Evolutionary conservation across 2,113 vertebrate species (phyloP).

Genomic region (Paradoxurus hermaphroditus): DNA sequence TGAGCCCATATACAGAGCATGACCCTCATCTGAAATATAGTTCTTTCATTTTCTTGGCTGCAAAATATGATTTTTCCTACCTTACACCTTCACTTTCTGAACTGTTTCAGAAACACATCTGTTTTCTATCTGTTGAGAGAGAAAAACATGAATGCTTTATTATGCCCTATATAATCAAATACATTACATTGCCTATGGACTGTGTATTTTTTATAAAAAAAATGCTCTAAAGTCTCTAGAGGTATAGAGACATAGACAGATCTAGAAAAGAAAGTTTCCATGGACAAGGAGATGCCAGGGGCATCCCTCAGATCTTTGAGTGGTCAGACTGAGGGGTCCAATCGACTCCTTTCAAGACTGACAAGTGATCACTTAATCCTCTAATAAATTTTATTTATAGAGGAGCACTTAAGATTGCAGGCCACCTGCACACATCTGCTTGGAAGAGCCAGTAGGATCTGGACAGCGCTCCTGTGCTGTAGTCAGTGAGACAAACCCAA

Average conservation of each 20-base stretch:
- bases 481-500: neutral
- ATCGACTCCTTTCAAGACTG: slow-evolving; percentile 14
- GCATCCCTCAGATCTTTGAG: slow-evolving; percentile 18
- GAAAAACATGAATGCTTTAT: slow-evolving; percentile 58
- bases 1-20: neutral
- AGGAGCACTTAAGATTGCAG: neutral
- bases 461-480: neutral
- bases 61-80: slow-evolving; percentile 70
- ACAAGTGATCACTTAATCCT: slow-evolving; percentile 64
- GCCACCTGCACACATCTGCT: slow-evolving; percentile 54
- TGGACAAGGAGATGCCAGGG: neutral
- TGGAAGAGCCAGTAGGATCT: neutral
- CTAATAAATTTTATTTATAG: slow-evolving; percentile 71
- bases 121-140: slow-evolving; percentile 66
- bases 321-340: neutral
- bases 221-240: slow-evolving; percentile 18
- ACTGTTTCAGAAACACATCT: slow-evolving; percentile 70
- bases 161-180: slow-evolving; percentile 27
- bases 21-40: slow-evolving; percentile 3
- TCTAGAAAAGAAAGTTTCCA: neutral
- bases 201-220: neutral
- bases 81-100: slow-evolving; percentile 66
- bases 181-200: neutral
- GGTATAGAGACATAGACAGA: neutral
- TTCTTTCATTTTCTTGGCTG: slow-evolving; percentile 58